Evolutionary conservation across 2,113 vertebrate species (phyloP).

Genomic region (Rhinogobius similis): DNA sequence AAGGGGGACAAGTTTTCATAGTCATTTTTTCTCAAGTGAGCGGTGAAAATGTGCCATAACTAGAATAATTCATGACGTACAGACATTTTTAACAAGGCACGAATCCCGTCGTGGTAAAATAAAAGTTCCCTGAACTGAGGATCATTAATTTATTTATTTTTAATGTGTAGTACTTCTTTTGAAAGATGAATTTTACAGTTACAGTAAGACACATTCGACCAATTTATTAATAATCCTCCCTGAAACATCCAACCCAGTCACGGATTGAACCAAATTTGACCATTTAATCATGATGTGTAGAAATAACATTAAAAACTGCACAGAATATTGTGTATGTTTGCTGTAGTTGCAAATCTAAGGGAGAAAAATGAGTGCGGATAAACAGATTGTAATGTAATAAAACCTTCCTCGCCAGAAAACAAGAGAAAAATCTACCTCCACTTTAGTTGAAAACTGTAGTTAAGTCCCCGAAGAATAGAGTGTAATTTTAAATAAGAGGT

Average conservation of each 20-base stretch:
- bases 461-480: neutral
- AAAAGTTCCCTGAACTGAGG: neutral
- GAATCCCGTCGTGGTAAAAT: neutral
- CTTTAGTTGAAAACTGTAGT: conserved; percentile 19
- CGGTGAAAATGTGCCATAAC: neutral
- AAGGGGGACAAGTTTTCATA: neutral
- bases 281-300: neutral
- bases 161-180: neutral
- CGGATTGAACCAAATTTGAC: neutral
- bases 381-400: neutral
- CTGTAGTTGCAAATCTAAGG: neutral
- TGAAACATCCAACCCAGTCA: neutral
- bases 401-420: neutral
- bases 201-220: neutral
- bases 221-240: neutral
- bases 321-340: neutral
- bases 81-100: neutral
- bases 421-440: neutral
- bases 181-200: neutral
- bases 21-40: neutral
- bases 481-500: conserved; percentile 14
- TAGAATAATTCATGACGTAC: neutral
- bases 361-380: neutral
- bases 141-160: too few species aligned
- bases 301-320: neutral